A percentile compares a stretch with the other conserved stretches of the same genome.
phyloP scores from a whole-genome alignment of 2,113 vertebrate genomes.

The Nibea albiflora region DNA sequence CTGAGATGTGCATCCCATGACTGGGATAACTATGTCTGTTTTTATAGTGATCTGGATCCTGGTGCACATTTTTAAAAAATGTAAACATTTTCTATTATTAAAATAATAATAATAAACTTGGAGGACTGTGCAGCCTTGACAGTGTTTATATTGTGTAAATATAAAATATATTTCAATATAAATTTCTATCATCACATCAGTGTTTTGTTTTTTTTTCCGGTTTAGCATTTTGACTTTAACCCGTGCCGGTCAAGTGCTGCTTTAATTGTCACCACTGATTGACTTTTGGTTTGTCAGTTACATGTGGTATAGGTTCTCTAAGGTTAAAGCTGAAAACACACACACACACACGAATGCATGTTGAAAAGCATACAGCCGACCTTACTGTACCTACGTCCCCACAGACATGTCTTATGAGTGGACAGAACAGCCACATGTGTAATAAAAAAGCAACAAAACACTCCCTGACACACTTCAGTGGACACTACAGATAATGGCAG shows the following conservation, averaged over 20 bases:
- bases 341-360: slow-evolving; percentile 1
- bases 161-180: slow-evolving; percentile 26
- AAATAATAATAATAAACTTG: neutral
- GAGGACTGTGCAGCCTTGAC: neutral
- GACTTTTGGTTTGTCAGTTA: neutral
- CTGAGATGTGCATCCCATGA: neutral
- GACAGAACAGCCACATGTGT: slow-evolving; percentile 47
- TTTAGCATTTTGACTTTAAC: neutral
- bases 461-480: slow-evolving; percentile 64
- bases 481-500: slow-evolving; percentile 32
- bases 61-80: neutral
- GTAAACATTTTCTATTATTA: slow-evolving; percentile 7
- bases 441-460: slow-evolving; percentile 68
- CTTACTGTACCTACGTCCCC: slow-evolving; percentile 26
- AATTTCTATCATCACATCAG: neutral
- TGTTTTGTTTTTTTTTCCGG: neutral
- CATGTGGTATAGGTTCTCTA: neutral
- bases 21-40: neutral
- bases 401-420: slow-evolving; percentile 38
- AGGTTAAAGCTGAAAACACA: slow-evolving; percentile 6
- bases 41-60: neutral
- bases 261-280: neutral
- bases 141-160: neutral
- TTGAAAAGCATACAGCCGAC: neutral
- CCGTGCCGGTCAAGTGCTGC: neutral